These are phyloP conservation scores for Zele albiditarsus DNA, from an alignment of 2,888 invertebrate genomes.

Conservation along the genomic window DNA sequence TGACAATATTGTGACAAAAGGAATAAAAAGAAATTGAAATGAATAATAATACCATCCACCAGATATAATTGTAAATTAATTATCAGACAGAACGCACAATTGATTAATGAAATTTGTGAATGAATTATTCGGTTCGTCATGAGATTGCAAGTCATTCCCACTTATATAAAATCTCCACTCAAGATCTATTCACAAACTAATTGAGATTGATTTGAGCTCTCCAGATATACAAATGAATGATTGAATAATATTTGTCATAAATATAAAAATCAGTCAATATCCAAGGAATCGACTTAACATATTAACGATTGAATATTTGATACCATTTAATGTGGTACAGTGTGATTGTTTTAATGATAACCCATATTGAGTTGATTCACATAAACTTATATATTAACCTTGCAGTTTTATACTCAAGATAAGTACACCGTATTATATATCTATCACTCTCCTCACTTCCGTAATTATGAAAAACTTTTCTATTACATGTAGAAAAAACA, in stretches of 20 bases:
- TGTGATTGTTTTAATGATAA: too few relatives aligned
- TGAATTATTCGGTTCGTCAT: neutral
- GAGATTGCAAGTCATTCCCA: neutral
- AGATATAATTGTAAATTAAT: neutral
- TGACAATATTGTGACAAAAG: neutral
- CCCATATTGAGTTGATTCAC: neutral
- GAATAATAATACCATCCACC: neutral
- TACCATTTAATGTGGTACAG: too few relatives aligned
- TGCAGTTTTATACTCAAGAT: neutral
- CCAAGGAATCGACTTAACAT: too few relatives aligned
- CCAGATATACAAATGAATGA: neutral
- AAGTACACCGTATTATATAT: neutral
- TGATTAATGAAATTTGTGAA: neutral
- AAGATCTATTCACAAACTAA: conserved; percentile 43
- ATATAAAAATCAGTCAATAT: too few relatives aligned
- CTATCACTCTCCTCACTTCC: neutral
- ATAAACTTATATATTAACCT: neutral
- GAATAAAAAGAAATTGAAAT: neutral
- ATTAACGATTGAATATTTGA: too few relatives aligned
- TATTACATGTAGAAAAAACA: neutral
- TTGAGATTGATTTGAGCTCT: conserved; percentile 45
- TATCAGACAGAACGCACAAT: neutral
- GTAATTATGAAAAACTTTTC: conserved; percentile 12
- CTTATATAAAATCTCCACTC: conserved; percentile 1
- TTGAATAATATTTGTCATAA: neutral